Evolutionary conservation across 2,888 invertebrate species (phyloP).

Genomic region (Mactromeris polynyma): DNA sequence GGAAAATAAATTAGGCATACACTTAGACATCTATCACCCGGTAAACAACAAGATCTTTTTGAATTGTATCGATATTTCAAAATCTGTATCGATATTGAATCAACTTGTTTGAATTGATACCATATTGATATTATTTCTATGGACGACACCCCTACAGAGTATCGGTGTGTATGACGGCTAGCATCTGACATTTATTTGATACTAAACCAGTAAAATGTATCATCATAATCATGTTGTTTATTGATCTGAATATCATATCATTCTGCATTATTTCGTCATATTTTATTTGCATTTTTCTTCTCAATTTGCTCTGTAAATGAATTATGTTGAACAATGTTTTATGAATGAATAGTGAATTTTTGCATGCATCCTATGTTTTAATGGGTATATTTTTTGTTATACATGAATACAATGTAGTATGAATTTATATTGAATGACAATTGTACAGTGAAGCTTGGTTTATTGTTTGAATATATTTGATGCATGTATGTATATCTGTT

Average conservation of each 20-base stretch:
- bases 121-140: too few relatives aligned
- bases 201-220: neutral
- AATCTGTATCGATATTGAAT: too few relatives aligned
- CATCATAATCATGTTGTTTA: neutral
- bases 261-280: neutral
- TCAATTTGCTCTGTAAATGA: neutral
- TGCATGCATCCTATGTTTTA: neutral
- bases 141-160: too few relatives aligned
- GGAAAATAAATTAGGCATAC: too few relatives aligned
- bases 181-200: neutral
- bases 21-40: too few relatives aligned
- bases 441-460: neutral
- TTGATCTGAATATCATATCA: neutral
- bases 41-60: too few relatives aligned
- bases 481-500: neutral
- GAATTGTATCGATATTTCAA: too few relatives aligned
- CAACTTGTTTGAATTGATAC: too few relatives aligned
- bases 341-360: neutral
- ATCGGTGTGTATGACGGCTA: neutral
- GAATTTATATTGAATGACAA: neutral
- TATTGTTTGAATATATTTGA: neutral
- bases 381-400: neutral
- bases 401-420: too few relatives aligned
- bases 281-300: neutral
- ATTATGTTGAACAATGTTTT: slow-evolving; percentile 6